phyloP scores from a whole-genome alignment of 2,113 vertebrate genomes.

The Petromus typicus region DNA sequence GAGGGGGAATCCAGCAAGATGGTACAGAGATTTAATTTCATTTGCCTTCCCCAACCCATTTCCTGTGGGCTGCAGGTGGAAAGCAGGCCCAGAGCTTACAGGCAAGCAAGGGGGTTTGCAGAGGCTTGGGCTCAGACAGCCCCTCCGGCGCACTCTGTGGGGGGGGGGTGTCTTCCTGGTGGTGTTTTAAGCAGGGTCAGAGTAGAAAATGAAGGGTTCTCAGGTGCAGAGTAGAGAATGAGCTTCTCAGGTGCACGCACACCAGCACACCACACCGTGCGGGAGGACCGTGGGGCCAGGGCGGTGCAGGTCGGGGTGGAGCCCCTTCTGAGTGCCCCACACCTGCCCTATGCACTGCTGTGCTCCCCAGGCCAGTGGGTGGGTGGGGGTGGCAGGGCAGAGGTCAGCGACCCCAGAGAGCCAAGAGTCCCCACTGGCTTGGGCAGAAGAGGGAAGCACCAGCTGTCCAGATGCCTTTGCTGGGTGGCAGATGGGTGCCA shows the following conservation, averaged over 20 bases:
- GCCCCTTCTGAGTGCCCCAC: neutral
- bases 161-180: neutral
- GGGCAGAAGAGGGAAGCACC: neutral
- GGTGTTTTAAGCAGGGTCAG: neutral
- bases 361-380: neutral
- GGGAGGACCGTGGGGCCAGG: neutral
- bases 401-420: neutral
- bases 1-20: neutral
- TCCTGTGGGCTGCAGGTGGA: neutral
- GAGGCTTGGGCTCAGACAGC: neutral
- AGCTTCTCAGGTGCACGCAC: neutral
- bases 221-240: neutral
- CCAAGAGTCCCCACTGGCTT: neutral
- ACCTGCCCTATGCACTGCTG: neutral
- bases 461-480: neutral
- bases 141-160: neutral
- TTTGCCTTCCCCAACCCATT: neutral
- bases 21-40: neutral
- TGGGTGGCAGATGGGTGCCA: neutral
- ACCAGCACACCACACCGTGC: neutral
- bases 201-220: neutral
- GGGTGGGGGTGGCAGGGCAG: neutral
- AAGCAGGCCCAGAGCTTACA: neutral
- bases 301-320: neutral
- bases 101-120: neutral